Conservation (phyloP, 2,888 invertebrate species). For the Nyleta sp. region DNA sequence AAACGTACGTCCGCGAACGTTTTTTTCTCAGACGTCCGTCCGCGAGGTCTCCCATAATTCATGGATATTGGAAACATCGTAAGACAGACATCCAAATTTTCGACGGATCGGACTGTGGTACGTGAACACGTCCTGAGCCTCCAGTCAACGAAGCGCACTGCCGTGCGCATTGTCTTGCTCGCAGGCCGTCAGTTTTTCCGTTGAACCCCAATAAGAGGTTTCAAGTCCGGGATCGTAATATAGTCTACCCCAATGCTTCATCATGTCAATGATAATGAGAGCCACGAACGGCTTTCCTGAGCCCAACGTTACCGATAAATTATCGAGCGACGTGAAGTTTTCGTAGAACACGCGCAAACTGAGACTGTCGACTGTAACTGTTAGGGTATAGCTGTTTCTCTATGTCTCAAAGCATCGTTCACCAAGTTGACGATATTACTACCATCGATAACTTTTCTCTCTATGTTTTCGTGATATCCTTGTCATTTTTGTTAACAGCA, state of each 20-base stretch:
- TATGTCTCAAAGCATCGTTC: conserved; percentile 31
- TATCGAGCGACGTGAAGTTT: conserved; percentile 1
- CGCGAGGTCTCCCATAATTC: conserved; percentile 57
- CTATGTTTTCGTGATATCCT: background rate
- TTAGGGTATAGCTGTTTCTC: conserved; percentile 11
- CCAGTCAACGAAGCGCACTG: background rate
- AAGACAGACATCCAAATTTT: conserved; percentile 46
- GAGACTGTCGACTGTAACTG: background rate
- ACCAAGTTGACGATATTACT: conserved; percentile 42
- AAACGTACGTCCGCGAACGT: too few relatives aligned
- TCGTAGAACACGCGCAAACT: conserved; percentile 22
- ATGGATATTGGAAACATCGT: conserved; percentile 60
- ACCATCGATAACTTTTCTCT: background rate
- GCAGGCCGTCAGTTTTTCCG: background rate
- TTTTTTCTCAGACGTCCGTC: too few relatives aligned
- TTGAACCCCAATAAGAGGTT: background rate
- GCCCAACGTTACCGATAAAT: background rate
- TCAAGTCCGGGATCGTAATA: background rate
- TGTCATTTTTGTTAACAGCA: too few relatives aligned
- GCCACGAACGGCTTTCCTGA: conserved; percentile 4
- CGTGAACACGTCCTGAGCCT: conserved; percentile 52
- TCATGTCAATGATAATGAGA: too few relatives aligned
- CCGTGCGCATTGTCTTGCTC: background rate
- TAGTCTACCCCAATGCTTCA: background rate
- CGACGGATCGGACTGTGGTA: conserved; percentile 36